Evolutionary conservation across 92 coral and sea anemone genomes (phyloP), one percentile per base, ranked within the genome.

Genomic region (Zoanthus sociatus): DNA sequence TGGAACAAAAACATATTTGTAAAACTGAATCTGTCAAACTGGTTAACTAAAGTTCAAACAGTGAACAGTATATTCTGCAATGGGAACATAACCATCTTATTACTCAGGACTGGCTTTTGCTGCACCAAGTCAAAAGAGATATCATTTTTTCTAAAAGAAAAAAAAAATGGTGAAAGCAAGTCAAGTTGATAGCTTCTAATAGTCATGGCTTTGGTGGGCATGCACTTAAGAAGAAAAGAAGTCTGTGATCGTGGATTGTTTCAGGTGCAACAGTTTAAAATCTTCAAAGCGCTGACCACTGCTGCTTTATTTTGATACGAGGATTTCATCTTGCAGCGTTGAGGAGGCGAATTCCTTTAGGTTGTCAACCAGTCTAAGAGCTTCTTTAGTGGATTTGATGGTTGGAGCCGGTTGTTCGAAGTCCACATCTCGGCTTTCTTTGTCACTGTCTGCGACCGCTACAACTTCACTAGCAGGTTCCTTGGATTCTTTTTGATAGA

Each of bases 391-490:
- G 6, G 45, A 30, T 66, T 66, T 17, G 21, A 66, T 66, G 0
- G 71, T 17, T 17, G 69, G 21, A 16, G 46, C 33, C 47, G 46
- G 75, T 30, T 1, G 17, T 14, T 70, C 75, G 9, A 12, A 30
- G 75, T 70, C 75, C 75, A 70, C 75, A 70, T 31, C 75, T 31
- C n/a, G 46, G 16, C 33, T 48, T 31, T 70, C 75, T 46, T 70
- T n/a, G 75, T 70, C 75, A 46, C 45, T 30, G 31, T 70, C 47
- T 70, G 11, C 75, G 31, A 70, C 47, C 4, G 31, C 42, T 33
- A 33, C 42, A 70, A 16, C 7, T 20, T 9, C 1, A 20, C 69
- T 63, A 20, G 4, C 26, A 63, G 9, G 26, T 14, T 6, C 50
- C 7, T 71, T 9, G 18, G 48, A 71, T 71, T 71, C 76, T 12